A percentile compares a stretch with the other conserved stretches of the same genome.
phyloP scores from a whole-genome alignment of 2,888 invertebrate species.

The Portevinia maculata region DNA sequence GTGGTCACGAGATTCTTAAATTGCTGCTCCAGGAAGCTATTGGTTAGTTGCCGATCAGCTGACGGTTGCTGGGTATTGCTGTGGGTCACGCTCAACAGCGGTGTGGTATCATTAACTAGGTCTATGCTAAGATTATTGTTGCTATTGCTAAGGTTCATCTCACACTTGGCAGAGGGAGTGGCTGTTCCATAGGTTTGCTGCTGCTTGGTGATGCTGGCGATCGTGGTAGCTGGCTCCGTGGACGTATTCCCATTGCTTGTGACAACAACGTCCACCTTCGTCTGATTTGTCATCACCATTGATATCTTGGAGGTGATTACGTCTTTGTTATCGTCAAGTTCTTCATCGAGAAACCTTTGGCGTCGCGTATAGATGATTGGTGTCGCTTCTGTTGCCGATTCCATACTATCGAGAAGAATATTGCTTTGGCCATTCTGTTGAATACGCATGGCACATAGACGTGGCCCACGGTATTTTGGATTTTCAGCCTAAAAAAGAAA shows the following conservation, averaged over 20 bases:
- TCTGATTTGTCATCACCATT: conserved; percentile 63
- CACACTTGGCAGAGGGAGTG: conserved; percentile 54
- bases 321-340: conserved; percentile 82
- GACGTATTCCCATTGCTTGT: conserved; percentile 45
- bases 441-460: conserved; percentile 90
- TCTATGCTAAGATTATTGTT: conserved; percentile 71
- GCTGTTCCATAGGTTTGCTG: conserved; percentile 56
- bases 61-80: conserved; percentile 45
- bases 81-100: conserved; percentile 74
- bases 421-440: conserved; percentile 92
- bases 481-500: conserved; percentile 81
- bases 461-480: conserved; percentile 85
- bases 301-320: conserved; percentile 81
- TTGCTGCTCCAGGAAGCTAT: conserved; percentile 71
- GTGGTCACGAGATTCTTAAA: conserved; percentile 67
- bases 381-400: conserved; percentile 85
- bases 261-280: conserved; percentile 54
- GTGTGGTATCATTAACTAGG: conserved; percentile 65
- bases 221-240: conserved; percentile 55
- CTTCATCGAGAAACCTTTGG: conserved; percentile 82
- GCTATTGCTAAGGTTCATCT: conserved; percentile 66
- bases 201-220: conserved; percentile 41
- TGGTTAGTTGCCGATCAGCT: conserved; percentile 67
- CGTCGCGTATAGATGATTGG: conserved; percentile 89
- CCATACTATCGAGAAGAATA: conserved; percentile 90